Conservation (phyloP, 2,113 vertebrate species). For the Psephotus haematonotus region DNA sequence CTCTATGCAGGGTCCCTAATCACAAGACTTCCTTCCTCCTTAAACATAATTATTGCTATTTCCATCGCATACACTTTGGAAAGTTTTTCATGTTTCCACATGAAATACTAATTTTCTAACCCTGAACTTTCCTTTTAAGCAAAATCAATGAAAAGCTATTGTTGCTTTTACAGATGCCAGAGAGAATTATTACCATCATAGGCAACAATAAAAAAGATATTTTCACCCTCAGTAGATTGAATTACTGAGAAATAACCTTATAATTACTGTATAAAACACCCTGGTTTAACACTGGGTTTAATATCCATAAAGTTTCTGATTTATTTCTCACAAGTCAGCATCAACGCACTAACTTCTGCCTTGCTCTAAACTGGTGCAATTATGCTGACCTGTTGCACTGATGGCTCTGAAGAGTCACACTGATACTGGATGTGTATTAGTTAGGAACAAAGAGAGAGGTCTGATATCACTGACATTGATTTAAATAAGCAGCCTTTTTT, state of each 20-base stretch:
- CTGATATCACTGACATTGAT: not conserved
- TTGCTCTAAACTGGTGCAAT: not conserved
- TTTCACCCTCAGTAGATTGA: slow-evolving; percentile 31
- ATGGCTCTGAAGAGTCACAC: not conserved
- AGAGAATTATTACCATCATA: slow-evolving; percentile 53
- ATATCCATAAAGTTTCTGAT: slow-evolving; percentile 27
- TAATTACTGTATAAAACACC: slow-evolving; percentile 56
- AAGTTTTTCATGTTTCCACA: slow-evolving; percentile 53
- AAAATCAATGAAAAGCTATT: slow-evolving; percentile 64
- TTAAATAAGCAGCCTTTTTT: not conserved
- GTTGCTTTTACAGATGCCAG: slow-evolving; percentile 54
- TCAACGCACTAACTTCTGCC: not conserved
- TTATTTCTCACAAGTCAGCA: slow-evolving; percentile 31
- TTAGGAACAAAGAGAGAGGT: not conserved
- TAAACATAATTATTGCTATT: slow-evolving; percentile 8
- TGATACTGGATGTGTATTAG: not conserved
- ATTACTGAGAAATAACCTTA: slow-evolving; percentile 58
- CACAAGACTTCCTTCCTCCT: slow-evolving; percentile 12
- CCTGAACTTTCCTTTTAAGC: slow-evolving; percentile 60
- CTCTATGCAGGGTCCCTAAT: not conserved
- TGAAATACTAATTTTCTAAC: slow-evolving; percentile 58
- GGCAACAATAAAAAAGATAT: slow-evolving; percentile 56
- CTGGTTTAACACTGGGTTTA: slow-evolving; percentile 35
- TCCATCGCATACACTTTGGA: not conserved
- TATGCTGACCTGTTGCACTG: not conserved